A percentile compares a stretch with the other conserved stretches of the same genome.
Evolutionary conservation across 2,797 vertebrate genomes (phyloP).

Genomic region (Scyliorhinus canicula): DNA sequence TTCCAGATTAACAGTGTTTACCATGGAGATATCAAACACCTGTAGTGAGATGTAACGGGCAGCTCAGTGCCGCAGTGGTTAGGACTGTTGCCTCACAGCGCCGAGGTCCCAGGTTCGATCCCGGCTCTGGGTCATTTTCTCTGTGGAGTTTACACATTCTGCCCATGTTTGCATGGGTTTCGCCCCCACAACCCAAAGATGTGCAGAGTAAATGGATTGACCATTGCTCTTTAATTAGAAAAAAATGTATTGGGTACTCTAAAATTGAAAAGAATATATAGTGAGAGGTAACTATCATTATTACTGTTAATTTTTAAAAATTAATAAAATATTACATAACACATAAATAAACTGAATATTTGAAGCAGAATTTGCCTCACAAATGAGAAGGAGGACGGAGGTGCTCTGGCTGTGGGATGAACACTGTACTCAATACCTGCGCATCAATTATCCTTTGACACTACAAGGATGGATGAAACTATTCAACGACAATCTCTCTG

Average conservation of each 20-base stretch:
- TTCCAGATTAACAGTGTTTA: not conserved
- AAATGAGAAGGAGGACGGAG: not conserved
- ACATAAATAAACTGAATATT: not conserved
- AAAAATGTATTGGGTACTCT: no score
- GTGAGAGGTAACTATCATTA: not conserved
- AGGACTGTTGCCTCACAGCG: no score
- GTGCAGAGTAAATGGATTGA: no score
- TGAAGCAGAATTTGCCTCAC: not conserved
- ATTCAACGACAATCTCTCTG: not conserved
- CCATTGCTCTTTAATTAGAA: no score
- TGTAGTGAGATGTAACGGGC: not conserved
- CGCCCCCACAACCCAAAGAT: no score
- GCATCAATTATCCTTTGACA: not conserved
- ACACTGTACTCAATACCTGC: not conserved
- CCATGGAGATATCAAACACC: not conserved
- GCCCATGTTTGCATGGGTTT: no score
- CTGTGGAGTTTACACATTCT: no score
- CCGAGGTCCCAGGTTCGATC: no score
- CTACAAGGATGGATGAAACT: not conserved
- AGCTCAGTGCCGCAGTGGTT: no score
- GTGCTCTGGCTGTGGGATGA: not conserved
- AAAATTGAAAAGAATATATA: no score
- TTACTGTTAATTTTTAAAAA: not conserved
- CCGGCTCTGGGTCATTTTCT: no score
- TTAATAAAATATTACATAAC: not conserved